Evolutionary conservation across 2,797 vertebrate species (phyloP), one percentile per base, ranked within the genome.

Genomic region (Argyrosomus regius): DNA sequence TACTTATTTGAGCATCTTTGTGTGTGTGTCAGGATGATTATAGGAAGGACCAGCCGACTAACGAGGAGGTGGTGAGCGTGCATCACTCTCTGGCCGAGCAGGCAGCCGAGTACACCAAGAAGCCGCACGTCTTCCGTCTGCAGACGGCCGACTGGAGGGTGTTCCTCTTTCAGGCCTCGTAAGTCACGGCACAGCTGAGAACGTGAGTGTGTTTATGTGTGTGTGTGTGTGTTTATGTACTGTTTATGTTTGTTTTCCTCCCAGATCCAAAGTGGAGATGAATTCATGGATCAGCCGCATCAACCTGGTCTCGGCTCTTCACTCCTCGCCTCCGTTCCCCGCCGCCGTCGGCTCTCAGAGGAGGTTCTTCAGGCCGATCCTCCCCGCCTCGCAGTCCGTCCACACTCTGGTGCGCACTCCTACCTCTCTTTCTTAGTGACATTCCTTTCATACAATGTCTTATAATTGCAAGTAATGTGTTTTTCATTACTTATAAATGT

Each of bases 111-210:
- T 99, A 99, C 89, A 97, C 96, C 91, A 99, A 99, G 89, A 96
- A 93, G 72, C 97, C 97, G 0, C 84, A 98, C 0, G 98, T 99
- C 22, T 97, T 99, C 89, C 97, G 97, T 24, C 85, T 99, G 85
- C 97, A 97, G 89, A 98, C 98, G 0, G 97, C 98, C 0, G 97
- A 99, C 85, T 96, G 97, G 96, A 96, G 97, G 49, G 91, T 99
- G 59, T 96, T 95, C 71, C 95, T 96, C 10, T 95, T 96, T 52
- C 93, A 96, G 89, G 92, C 94, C 6, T 80, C 91, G 95, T 96
- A 86, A 94, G 95, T 94, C 31, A 22, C 53, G 12, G 45, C 52
- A 45, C 41, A 14, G 56, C 49, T 14, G 3, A 39, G 8, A 39
- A 39, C 3, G 35, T 39, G 12, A 39, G 18, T n/a, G 16, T 53